Evolutionary conservation across 1,140 invertebrate genomes (phyloP).

Genomic region (Eurosta solidaginis): DNA sequence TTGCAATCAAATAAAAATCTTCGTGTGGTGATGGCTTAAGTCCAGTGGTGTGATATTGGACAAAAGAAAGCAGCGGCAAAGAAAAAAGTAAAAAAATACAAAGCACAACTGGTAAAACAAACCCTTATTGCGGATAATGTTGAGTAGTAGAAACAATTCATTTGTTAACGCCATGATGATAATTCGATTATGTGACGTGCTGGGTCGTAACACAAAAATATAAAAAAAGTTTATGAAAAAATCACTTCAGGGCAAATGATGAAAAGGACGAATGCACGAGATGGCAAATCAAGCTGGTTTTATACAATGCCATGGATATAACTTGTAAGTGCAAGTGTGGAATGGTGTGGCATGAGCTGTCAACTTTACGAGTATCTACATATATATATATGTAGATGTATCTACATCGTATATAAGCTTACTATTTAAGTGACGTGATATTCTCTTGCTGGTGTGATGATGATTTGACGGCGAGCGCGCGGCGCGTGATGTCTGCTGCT

Average conservation of each 20-base stretch:
- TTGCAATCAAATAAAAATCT: conserved; percentile 3
- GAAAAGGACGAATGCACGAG: background rate
- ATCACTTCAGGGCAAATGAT: background rate
- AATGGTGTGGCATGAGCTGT: background rate
- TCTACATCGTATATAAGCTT: too few relatives aligned
- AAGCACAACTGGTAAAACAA: background rate
- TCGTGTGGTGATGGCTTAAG: background rate
- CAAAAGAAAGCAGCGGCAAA: background rate
- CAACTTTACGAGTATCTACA: too few relatives aligned
- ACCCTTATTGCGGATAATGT: background rate
- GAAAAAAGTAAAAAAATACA: background rate
- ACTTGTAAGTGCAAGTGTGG: too few relatives aligned
- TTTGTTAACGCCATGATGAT: conserved; percentile 35
- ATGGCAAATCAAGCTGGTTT: background rate
- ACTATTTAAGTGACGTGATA: background rate
- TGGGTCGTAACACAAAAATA: background rate
- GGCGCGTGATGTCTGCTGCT: background rate
- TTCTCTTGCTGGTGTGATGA: background rate
- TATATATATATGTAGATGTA: too few relatives aligned
- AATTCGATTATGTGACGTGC: conserved; percentile 36
- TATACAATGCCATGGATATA: background rate
- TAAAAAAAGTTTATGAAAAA: background rate
- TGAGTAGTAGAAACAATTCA: conserved; percentile 17
- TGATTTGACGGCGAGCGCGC: too few relatives aligned
- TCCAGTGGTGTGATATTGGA: background rate